Conservation (phyloP, 2,113 vertebrate species). For the Eulemur macaco region DNA sequence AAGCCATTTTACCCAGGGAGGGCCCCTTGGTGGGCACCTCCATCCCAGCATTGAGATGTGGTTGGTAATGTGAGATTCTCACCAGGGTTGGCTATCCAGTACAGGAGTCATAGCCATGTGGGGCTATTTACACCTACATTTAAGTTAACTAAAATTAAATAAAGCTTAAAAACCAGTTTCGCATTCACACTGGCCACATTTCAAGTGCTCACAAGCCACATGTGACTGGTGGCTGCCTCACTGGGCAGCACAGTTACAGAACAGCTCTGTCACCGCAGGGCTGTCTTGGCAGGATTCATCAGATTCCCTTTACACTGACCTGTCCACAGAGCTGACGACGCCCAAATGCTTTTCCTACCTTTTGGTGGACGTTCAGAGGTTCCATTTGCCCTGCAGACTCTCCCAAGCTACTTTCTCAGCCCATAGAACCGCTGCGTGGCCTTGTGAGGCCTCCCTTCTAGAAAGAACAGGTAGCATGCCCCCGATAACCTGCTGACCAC, state of each 20-base stretch:
- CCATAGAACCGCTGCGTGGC: neutral
- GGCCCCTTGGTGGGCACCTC: neutral
- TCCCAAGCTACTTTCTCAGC: neutral
- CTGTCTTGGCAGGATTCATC: neutral
- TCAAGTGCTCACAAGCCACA: neutral
- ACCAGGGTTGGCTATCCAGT: neutral
- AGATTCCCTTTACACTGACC: neutral
- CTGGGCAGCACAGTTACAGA: neutral
- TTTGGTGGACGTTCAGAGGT: neutral
- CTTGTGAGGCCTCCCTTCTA: neutral
- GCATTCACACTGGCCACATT: neutral
- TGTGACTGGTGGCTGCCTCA: neutral
- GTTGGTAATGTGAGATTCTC: neutral
- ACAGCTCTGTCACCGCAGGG: accelerated
- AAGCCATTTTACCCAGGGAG: no score
- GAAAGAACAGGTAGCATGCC: neutral
- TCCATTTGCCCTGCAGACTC: neutral
- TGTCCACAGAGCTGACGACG: accelerated
- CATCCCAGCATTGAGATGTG: neutral
- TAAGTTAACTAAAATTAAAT: neutral
- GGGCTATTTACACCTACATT: neutral
- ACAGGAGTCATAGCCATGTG: accelerated
- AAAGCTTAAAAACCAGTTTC: neutral
- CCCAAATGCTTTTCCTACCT: neutral
- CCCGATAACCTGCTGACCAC: neutral